Percentiles rank a stretch among this genome's conserved stretches.
These are phyloP conservation scores for Amyelois transitella DNA, from an alignment of 1,140 invertebrate genomes.

Conservation along the genomic window DNA sequence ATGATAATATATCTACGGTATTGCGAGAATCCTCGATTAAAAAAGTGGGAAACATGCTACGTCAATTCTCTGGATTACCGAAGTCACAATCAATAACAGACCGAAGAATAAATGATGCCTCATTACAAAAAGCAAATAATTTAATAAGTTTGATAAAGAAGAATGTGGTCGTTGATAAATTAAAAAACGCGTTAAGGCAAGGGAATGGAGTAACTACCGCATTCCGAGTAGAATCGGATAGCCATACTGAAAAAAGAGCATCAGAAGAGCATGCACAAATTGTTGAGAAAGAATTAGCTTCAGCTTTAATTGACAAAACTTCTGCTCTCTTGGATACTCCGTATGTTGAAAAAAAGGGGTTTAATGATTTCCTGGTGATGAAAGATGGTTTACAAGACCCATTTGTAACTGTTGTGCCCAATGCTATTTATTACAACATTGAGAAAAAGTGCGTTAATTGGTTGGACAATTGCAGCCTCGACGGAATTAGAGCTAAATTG, in stretches of 20 bases:
- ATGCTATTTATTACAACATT: constrained; percentile 49
- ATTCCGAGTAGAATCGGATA: neutral
- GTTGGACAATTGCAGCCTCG: constrained; percentile 51
- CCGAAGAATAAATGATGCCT: no score
- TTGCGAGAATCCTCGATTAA: neutral
- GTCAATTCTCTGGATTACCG: neutral
- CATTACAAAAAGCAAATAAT: no score
- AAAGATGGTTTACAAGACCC: constrained; percentile 25
- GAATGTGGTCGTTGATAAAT: no score
- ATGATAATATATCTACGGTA: no score
- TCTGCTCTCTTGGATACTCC: constrained; percentile 33
- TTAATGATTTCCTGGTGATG: constrained; percentile 40
- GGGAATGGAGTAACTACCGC: neutral
- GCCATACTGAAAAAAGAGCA: no score
- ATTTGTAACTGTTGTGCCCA: constrained; percentile 44
- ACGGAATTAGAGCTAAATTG: constrained; percentile 33
- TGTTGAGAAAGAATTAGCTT: constrained; percentile 37
- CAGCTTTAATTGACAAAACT: constrained; percentile 26
- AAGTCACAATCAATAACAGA: no score
- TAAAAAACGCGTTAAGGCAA: neutral
- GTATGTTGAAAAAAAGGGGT: constrained; percentile 35
- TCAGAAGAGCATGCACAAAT: constrained; percentile 19
- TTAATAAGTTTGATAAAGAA: no score
- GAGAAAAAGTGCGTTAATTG: constrained; percentile 58
- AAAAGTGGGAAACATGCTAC: neutral